phyloP scores from a whole-genome alignment of 2,797 vertebrate species.

The Lepidocolaptes lacrymiger region DNA sequence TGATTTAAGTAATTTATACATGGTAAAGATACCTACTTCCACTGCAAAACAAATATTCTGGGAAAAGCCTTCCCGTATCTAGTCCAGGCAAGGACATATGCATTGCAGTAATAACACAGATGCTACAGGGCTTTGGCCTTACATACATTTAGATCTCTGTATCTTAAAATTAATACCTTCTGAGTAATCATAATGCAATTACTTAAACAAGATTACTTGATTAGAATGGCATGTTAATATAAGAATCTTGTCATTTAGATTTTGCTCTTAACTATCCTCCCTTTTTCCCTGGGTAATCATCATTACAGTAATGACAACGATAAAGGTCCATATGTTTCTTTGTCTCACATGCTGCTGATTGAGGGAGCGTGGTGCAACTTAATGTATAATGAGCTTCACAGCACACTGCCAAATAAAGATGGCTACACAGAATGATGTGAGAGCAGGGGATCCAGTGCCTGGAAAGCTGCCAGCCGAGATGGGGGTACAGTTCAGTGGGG shows the following conservation, averaged over 20 bases:
- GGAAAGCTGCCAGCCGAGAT: not conserved
- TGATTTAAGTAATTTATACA: not conserved
- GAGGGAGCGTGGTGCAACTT: not conserved
- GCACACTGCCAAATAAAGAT: not conserved
- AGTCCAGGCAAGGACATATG: not conserved
- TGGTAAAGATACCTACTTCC: not conserved
- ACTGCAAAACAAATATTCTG: not conserved
- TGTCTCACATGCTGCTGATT: not conserved
- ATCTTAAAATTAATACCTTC: constrained; percentile 2
- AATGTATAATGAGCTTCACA: not conserved
- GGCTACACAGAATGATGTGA: not conserved
- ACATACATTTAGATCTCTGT: constrained; percentile 2
- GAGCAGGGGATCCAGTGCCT: not conserved
- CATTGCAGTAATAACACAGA: not conserved
- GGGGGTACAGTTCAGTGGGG: accelerated
- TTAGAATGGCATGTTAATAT: constrained; percentile 28
- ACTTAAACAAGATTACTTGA: constrained; percentile 35
- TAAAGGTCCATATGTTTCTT: constrained; percentile 47
- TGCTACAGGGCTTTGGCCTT: not conserved
- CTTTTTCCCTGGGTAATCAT: constrained; percentile 41
- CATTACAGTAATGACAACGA: constrained; percentile 23
- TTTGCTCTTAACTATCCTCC: constrained; percentile 23
- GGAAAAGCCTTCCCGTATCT: not conserved
- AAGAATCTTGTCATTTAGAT: constrained; percentile 3
- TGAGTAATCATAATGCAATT: constrained; percentile 27